These are phyloP conservation scores for Agrenia bidenticulata DNA, from an alignment of 2,888 invertebrate genomes.

Conservation along the genomic window DNA sequence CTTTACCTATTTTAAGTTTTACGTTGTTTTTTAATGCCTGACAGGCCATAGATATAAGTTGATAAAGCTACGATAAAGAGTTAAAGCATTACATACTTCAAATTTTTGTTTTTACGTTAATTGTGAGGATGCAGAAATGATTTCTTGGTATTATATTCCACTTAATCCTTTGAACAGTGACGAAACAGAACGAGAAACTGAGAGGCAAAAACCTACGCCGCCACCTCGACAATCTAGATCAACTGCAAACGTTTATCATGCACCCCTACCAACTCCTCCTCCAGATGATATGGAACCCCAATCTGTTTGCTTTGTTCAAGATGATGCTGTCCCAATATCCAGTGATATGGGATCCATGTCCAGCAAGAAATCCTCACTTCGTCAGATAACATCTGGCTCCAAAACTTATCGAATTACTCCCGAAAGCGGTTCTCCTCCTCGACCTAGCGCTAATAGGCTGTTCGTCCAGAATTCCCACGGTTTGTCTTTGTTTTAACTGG, in stretches of 20 bases:
- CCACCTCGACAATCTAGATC: constrained; percentile 46
- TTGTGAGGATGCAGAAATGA: too few species aligned
- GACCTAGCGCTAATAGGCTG: constrained; percentile 67
- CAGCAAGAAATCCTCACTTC: constrained; percentile 47
- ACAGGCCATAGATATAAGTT: too few species aligned
- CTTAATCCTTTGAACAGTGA: constrained; percentile 23
- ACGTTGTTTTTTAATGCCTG: too few species aligned
- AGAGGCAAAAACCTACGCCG: constrained; percentile 46
- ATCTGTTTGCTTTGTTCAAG: constrained; percentile 73
- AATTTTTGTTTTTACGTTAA: too few species aligned
- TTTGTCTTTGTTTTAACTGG: background rate
- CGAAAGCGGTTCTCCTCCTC: constrained; percentile 52
- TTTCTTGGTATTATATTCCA: background rate
- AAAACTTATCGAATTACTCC: constrained; percentile 75
- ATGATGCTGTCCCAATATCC: constrained; percentile 48
- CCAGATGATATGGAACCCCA: constrained; percentile 90
- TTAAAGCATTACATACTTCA: too few species aligned
- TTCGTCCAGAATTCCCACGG: constrained; percentile 37
- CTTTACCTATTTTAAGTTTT: background rate
- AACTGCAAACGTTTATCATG: constrained; percentile 59
- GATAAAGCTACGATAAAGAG: too few species aligned
- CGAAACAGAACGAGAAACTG: constrained; percentile 34
- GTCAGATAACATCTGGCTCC: constrained; percentile 81
- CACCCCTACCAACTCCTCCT: constrained; percentile 67
- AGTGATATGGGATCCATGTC: constrained; percentile 44